Evolutionary conservation across 1,140 invertebrate genomes (phyloP).

Genomic region (Drosophila eugracilis): DNA sequence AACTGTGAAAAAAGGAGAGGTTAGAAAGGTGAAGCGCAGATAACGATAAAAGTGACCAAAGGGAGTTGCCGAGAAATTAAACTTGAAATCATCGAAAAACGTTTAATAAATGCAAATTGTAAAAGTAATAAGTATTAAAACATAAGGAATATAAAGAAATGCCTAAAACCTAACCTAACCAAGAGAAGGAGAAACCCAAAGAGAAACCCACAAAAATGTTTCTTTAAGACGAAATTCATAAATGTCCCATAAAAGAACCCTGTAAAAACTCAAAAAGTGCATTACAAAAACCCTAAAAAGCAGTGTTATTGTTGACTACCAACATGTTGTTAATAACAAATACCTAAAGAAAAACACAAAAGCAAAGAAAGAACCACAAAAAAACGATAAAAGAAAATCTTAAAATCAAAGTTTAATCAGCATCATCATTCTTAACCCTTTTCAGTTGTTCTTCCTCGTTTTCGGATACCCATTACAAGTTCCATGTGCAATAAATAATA

Average conservation of each 20-base stretch:
- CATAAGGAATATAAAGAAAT: background rate
- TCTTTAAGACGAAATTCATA: too few relatives aligned
- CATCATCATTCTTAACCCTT: background rate
- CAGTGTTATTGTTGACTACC: too few relatives aligned
- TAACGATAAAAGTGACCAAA: background rate
- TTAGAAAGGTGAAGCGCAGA: slow-evolving; percentile 14
- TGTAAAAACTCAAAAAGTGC: too few relatives aligned
- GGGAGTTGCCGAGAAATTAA: background rate
- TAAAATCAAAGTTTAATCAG: background rate
- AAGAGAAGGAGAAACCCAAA: too few relatives aligned
- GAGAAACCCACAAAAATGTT: too few relatives aligned
- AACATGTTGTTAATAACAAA: too few relatives aligned
- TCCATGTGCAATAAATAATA: slow-evolving; percentile 23
- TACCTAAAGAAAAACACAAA: background rate
- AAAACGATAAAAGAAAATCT: background rate
- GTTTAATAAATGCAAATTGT: too few relatives aligned
- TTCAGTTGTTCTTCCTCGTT: slow-evolving; percentile 36
- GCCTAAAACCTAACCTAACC: too few relatives aligned
- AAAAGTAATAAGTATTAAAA: background rate
- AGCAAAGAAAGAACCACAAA: background rate
- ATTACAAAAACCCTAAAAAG: too few relatives aligned
- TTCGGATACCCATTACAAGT: slow-evolving; percentile 10
- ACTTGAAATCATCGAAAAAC: too few relatives aligned
- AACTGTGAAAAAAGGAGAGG: slow-evolving; percentile 41
- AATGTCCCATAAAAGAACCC: too few relatives aligned